Evolutionary conservation across 2,113 vertebrate genomes (phyloP).

Genomic region (Tricholaema leucomelas): DNA sequence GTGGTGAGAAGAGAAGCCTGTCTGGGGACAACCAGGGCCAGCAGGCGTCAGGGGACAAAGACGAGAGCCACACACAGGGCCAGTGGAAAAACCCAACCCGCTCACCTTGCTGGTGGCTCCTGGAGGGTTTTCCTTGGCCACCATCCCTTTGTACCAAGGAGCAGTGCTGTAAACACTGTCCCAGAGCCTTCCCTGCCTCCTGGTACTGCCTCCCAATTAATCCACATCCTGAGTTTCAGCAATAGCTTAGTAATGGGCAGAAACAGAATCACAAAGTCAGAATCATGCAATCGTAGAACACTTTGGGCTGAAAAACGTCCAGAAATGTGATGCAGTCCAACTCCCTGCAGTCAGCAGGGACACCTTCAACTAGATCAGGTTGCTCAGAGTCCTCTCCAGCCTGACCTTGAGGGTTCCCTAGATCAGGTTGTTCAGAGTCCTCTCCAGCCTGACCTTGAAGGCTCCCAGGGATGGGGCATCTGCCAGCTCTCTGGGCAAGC

Average conservation of each 20-base stretch:
- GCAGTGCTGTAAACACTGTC: constrained; percentile 14
- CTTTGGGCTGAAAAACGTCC: not conserved
- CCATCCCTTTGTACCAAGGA: not conserved
- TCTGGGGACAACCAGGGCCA: not conserved
- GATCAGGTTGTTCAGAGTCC: too few species aligned
- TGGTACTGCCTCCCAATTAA: not conserved
- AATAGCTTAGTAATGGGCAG: not conserved
- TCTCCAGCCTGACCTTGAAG: too few species aligned
- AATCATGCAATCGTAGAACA: not conserved
- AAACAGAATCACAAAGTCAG: not conserved
- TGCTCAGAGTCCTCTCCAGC: not conserved
- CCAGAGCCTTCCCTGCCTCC: not conserved
- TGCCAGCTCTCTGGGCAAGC: too few species aligned
- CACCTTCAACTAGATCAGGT: too few species aligned
- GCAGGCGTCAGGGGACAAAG: not conserved
- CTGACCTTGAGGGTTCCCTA: not conserved
- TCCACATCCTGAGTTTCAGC: not conserved
- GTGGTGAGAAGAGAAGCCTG: not conserved
- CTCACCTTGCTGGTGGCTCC: not conserved
- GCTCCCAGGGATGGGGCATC: too few species aligned
- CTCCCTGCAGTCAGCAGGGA: not conserved
- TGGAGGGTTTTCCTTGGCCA: constrained; percentile 34
- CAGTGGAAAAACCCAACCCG: constrained; percentile 58
- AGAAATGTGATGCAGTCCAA: not conserved
- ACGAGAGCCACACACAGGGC: not conserved